Conservation (phyloP, 2,113 vertebrate species). For the Aegotheles bennettii region DNA sequence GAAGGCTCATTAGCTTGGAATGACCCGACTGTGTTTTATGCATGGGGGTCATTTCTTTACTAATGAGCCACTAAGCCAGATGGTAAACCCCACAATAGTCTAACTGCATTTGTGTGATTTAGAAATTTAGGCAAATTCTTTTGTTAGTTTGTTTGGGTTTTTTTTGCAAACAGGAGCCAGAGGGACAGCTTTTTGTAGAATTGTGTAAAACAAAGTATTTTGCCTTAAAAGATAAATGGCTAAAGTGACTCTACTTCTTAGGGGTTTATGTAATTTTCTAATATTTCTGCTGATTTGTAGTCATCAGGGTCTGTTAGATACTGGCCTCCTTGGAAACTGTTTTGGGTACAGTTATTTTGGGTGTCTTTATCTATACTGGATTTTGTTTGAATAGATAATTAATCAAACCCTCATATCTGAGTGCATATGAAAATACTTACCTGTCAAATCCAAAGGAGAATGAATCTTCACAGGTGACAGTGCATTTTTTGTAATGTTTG, state of each 20-base stretch:
- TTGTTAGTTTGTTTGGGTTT: neutral
- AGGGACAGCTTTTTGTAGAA: neutral
- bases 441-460: neutral
- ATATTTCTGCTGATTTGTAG: neutral
- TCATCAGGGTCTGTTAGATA: neutral
- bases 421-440: neutral
- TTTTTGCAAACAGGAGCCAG: neutral
- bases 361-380: neutral
- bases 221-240: neutral
- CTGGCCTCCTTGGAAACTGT: neutral
- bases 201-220: neutral
- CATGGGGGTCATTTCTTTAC: constrained; percentile 59
- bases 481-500: neutral
- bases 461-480: neutral
- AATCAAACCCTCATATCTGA: neutral
- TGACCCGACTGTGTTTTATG: constrained; percentile 61
- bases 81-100: constrained; percentile 44
- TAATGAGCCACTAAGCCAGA: constrained; percentile 64
- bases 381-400: neutral
- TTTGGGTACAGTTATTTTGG: neutral
- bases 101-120: constrained; percentile 34
- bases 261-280: neutral
- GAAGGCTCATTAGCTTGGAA: constrained; percentile 63
- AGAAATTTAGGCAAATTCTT: constrained; percentile 56
- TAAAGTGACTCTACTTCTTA: neutral